Conservation (phyloP, 2,888 invertebrate species). For the Pecten maximus region DNA sequence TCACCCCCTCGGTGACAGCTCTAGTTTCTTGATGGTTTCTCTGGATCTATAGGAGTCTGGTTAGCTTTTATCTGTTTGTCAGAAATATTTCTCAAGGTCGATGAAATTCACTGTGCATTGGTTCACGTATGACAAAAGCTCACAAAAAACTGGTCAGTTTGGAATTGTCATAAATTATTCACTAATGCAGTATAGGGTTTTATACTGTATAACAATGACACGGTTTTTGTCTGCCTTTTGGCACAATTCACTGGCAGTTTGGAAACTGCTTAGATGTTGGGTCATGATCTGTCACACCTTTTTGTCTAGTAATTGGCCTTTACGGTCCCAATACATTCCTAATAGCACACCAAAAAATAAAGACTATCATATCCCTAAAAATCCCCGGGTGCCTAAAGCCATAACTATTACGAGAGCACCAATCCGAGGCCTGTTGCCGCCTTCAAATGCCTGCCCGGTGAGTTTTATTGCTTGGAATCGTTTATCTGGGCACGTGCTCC, state of each 20-base stretch:
- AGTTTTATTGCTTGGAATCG: neutral
- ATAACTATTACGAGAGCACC: neutral
- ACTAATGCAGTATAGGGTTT: neutral
- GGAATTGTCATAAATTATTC: neutral
- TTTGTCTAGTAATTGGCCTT: neutral
- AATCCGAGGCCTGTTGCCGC: neutral
- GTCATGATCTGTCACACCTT: neutral
- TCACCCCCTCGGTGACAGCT: no score
- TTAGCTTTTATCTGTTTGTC: no score
- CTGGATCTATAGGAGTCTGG: no score
- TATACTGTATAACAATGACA: neutral
- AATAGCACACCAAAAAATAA: neutral
- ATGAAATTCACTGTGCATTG: no score
- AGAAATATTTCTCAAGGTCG: no score
- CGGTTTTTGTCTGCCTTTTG: neutral
- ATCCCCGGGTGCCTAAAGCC: neutral
- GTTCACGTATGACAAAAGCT: no score
- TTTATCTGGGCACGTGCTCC: neutral
- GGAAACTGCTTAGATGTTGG: neutral
- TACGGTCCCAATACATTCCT: neutral
- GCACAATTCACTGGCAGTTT: neutral
- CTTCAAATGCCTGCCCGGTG: neutral
- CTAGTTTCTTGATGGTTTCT: no score
- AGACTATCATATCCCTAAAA: neutral
- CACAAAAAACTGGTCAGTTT: no score